Evolutionary conservation across 2,797 vertebrate genomes (phyloP).

Genomic region (Bufotes viridis): DNA sequence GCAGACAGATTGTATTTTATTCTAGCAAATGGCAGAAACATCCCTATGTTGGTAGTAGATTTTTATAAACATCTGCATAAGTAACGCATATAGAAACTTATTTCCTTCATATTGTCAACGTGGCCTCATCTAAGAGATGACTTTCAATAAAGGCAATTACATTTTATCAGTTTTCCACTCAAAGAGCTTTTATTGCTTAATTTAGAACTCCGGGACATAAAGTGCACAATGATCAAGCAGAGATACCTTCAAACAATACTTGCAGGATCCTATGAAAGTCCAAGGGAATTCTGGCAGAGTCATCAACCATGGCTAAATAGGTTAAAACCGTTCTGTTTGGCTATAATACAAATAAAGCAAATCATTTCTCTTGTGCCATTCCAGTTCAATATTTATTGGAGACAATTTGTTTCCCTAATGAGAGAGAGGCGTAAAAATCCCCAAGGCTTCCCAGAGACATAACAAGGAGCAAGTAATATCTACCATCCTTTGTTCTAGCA

Average conservation of each 20-base stretch:
- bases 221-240: neutral
- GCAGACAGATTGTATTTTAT: neutral
- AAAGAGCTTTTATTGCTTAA: slow-evolving; percentile 4
- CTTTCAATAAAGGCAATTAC: slow-evolving; percentile 8
- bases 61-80: neutral
- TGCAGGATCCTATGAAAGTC: slow-evolving; percentile 6
- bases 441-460: slow-evolving; percentile 59
- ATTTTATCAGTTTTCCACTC: slow-evolving; percentile 16
- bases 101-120: neutral
- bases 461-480: slow-evolving; percentile 60
- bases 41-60: neutral
- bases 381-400: slow-evolving; percentile 62
- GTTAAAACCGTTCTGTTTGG: slow-evolving; percentile 51
- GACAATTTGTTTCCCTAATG: slow-evolving; percentile 63
- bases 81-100: neutral
- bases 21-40: neutral
- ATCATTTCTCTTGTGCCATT: slow-evolving; percentile 60
- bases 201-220: neutral
- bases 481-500: slow-evolving; percentile 57
- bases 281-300: slow-evolving; percentile 35
- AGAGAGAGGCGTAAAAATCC: slow-evolving; percentile 58
- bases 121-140: slow-evolving; percentile 2
- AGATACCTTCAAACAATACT: slow-evolving; percentile 22
- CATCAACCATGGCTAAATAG: slow-evolving; percentile 55
- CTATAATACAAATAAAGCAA: slow-evolving; percentile 59